Evolutionary conservation across 30 jellyfish, hydroid and myxozoan genomes (phyloP), one percentile per base, ranked within the genome.

Genomic region (Aurelia sp.): DNA sequence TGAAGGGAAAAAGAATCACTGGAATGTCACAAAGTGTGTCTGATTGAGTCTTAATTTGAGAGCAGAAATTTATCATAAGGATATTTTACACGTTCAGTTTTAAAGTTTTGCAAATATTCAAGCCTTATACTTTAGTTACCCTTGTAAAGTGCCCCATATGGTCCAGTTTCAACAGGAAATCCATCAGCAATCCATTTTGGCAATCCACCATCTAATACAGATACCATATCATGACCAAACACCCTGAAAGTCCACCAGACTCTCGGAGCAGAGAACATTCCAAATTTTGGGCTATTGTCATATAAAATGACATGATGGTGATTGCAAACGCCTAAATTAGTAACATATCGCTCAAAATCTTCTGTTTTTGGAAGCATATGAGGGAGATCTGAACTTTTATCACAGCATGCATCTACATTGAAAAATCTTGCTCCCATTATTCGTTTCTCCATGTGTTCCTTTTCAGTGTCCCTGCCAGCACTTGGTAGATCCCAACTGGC

Each of bases 191-290:
- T 55, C 98, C 98, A 92, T 61, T 87, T 92, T 22, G 91, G 87
- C 15, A 92, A 80, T 19, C 98, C 98, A 41, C 98, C 98, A 76
- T 92, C 95, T 62, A 92, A 79, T 5, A 92, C 90, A 6, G 98
- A 92, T 11, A 92, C 96, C 59, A 51, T 33, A 15, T 74, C 90
- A 71, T 92, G 98, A 5, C 98, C 98, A 64, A 92, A 92, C 27
- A 66, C 92, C 21, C 70, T 77, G 37, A 92, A 92, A 78, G 82
- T 86, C 98, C 98, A 92, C 98, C 98, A 92, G 3, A 87, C 96
- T 6, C 98, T 85, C 2, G 98, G 96, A 0, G 98, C 96, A 57
- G 97, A 86, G 60, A 78, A 93, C 66, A 88, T 51, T 5, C 97
- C 97, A 79, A 55, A 87, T 27, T 66, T 74, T 4, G 90, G 79